Evolutionary conservation across 2,797 vertebrate species (phyloP).

Genomic region (Anomalospiza imberbis): DNA sequence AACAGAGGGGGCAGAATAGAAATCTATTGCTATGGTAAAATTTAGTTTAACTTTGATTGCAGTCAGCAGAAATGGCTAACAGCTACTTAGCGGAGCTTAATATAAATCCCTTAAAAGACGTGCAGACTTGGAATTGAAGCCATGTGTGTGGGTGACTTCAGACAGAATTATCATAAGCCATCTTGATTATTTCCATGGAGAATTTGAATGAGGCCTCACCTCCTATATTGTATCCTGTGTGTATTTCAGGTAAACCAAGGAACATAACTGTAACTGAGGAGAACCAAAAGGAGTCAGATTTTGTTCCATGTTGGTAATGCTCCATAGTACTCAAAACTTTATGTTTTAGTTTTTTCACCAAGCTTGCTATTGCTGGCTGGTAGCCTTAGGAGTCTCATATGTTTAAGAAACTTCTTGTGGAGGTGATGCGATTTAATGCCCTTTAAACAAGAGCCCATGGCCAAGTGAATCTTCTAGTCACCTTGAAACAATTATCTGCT

Average conservation of each 20-base stretch:
- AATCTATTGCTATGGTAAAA: neutral
- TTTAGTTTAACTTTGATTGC: neutral
- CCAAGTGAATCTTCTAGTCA: neutral
- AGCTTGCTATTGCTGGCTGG: neutral
- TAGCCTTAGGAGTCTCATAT: neutral
- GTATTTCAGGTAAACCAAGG: neutral
- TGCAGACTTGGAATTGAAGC: slow-evolving; percentile 11
- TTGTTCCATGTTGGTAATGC: neutral
- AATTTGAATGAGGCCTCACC: neutral
- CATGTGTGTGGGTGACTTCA: neutral
- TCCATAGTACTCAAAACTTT: neutral
- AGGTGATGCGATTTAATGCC: neutral
- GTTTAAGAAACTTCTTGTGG: neutral
- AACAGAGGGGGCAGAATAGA: neutral
- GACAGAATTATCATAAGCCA: neutral
- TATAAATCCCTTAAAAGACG: neutral
- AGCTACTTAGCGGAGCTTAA: slow-evolving; percentile 13
- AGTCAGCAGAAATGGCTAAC: slow-evolving; percentile 1
- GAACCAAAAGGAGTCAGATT: neutral
- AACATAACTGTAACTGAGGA: neutral
- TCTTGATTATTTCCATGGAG: slow-evolving; percentile 6
- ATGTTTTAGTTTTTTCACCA: neutral
- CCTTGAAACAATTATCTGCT: neutral
- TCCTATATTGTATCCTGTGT: neutral
- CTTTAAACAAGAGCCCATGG: neutral